Base-by-base conservation (phyloP, 2,888 invertebrate genomes). In the Drosophila subquinaria region DNA sequence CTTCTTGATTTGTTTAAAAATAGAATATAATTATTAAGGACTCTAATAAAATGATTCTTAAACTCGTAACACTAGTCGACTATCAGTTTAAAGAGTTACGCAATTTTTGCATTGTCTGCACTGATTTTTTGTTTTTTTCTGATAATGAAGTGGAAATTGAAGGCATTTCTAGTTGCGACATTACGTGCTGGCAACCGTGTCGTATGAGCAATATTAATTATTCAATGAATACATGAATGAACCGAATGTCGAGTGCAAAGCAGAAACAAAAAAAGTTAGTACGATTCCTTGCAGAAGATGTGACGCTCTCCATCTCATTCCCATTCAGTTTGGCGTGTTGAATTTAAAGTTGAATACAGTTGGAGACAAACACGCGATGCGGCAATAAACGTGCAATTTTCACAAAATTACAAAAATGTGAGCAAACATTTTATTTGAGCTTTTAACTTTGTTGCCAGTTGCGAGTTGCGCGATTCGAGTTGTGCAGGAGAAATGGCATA, bases 131-230 rank as follows among this genome's bases (percentile, higher is more conserved):
- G 0, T 3, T 20, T 20, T 23, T 30, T 30, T 30, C 83, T 50
- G 66, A 74, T 69, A 81, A 82, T 78, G 61, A 77, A 77, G 78
- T 69, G 55, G 33, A 45, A 60, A 42, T n/a, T 55, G 42, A 15
- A 30, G 47, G 33, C 48, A 61, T 64, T 56, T 47, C 64, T 51
- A 40, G 27, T 38, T 76, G 73, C 67, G 68, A 66, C 70, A 68
- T 61, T 66, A 69, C 82, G 82, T 68, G 71, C 60, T 50, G 72
- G 57, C 76, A 64, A 68, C 74, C 83, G 73, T 78, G 87, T 75
- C 89, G 88, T 89, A 83, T 84, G 81, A 69, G 84, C 81, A 83
- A 89, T 89, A 89, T 84, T 84, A 84, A 84, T 84, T 84, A 84
- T 84, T 83, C 84, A 84, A 63, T 55, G 63, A 65, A n/a, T 15